These are phyloP conservation scores for Ypsolopha scabrella DNA, from an alignment of 2,888 invertebrate genomes.

Conservation along the genomic window DNA sequence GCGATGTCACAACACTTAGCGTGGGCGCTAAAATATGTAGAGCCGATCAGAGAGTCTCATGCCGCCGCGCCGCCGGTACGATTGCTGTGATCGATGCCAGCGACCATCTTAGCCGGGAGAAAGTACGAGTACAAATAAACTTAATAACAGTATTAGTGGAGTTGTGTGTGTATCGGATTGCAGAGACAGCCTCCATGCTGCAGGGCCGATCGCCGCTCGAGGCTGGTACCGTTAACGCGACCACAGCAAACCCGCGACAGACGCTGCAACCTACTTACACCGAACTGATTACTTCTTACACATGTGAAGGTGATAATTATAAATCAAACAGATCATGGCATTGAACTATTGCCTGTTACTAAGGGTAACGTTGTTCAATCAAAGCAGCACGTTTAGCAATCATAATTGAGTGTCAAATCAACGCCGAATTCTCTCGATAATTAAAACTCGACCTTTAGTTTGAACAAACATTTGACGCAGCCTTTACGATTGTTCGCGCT, in stretches of 20 bases:
- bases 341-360: background rate
- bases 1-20: background rate
- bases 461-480: background rate
- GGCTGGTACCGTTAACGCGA: conserved; percentile 45
- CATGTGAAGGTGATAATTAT: background rate
- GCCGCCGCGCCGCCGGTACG: conserved; percentile 18
- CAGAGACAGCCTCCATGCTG: conserved; percentile 46
- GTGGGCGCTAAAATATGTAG: conserved; percentile 33
- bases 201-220: conserved; percentile 47
- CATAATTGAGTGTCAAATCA: background rate
- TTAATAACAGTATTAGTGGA: conserved; percentile 60
- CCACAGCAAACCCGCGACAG: conserved; percentile 28
- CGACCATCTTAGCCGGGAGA: conserved; percentile 47
- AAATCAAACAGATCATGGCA: background rate
- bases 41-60: conserved; percentile 21
- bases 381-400: background rate
- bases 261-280: conserved; percentile 47
- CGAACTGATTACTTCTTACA: conserved; percentile 34
- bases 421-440: background rate
- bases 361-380: background rate
- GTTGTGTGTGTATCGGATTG: conserved; percentile 41
- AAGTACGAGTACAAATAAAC: conserved; percentile 55
- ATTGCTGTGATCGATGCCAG: conserved; percentile 46
- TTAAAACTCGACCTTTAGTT: background rate
- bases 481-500: background rate